These are phyloP conservation scores for Helostoma temminkii DNA, from an alignment of 2,797 vertebrate genomes.

Conservation along the genomic window DNA sequence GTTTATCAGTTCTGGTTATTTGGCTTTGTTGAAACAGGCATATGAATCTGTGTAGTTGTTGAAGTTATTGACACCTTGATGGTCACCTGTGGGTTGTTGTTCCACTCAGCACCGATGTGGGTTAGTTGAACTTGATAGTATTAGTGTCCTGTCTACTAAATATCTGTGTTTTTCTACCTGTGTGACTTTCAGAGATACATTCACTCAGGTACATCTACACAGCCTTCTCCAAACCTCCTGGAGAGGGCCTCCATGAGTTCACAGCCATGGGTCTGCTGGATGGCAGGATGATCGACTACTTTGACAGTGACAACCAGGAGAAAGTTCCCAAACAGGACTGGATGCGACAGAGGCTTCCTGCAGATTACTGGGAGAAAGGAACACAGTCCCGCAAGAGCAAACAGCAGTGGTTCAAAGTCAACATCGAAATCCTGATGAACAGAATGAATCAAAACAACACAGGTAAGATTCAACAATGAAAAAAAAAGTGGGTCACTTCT, in stretches of 20 bases:
- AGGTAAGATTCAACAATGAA: too few species aligned
- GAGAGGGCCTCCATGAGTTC: slow-evolving; percentile 72
- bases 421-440: slow-evolving; percentile 70
- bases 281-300: slow-evolving; percentile 78
- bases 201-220: slow-evolving; percentile 82
- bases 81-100: too few species aligned
- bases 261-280: slow-evolving; percentile 81
- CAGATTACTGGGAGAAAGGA: slow-evolving; percentile 70
- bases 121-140: too few species aligned
- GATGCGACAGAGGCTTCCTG: slow-evolving; percentile 22
- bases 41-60: too few species aligned
- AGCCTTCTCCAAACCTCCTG: slow-evolving; percentile 45
- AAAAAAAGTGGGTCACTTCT: too few species aligned
- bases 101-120: too few species aligned
- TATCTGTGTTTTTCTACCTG: too few species aligned
- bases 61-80: too few species aligned
- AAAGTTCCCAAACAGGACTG: slow-evolving; percentile 74
- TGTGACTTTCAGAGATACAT: slow-evolving; percentile 43
- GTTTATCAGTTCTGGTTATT: too few species aligned
- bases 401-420: slow-evolving; percentile 81
- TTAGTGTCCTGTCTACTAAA: too few species aligned
- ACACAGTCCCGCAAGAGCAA: slow-evolving; percentile 75
- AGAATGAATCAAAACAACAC: slow-evolving; percentile 70
- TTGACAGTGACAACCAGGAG: slow-evolving; percentile 5
- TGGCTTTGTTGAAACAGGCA: too few species aligned